Evolutionary conservation across 2,888 invertebrate genomes (phyloP), one percentile per base, ranked within the genome.

Genomic region (Tetranychus truncatus): DNA sequence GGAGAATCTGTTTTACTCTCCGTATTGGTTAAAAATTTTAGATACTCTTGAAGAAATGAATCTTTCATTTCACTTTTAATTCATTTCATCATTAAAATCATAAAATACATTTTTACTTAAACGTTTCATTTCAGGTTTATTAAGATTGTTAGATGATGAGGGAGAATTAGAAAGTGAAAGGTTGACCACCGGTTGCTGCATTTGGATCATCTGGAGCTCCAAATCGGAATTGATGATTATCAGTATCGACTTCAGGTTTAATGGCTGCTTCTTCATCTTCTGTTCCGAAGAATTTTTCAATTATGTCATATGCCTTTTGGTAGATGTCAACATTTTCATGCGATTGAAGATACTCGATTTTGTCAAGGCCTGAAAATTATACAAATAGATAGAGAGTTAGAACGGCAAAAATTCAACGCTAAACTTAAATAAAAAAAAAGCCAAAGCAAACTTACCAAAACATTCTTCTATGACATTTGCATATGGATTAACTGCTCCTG

Each of bases 281-380:
- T n/a, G 91, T 89, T 21, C 92, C 90, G 83, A 96, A 97, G 85
- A 90, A 96, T 81, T 89, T 90, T 83, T 96, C 95, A 80, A 97
- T 95, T 80, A 97, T 94, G 82, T 94, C 92, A 83, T 92, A 96
- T 74, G 95, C 92, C 84, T 95, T 95, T 83, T 94, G 90, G 85
- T 96, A 97, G 79, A 97, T 93, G 80, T 96, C 95, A 83, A 91
- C 88, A 82, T 96, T 96, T 83, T 95, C 92, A 83, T 97, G 95
- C 71, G 94, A 93, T 83, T 97, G 96, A 74, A 97, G 86, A 84
- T 92, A 96, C 85, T 97, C 96, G 79, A 97, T 95, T 86, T 96
- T 96, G 83, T 97, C 96, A 82, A 97, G 86, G 34, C 34, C 34
- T 34, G 81, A 96, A 93, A 34, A 34, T 34, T 34, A 34, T 5